A percentile compares a stretch with the other conserved stretches of the same genome.
These are phyloP conservation scores for Forficula auricularia DNA, from an alignment of 1,140 invertebrate species.

Conservation along the genomic window DNA sequence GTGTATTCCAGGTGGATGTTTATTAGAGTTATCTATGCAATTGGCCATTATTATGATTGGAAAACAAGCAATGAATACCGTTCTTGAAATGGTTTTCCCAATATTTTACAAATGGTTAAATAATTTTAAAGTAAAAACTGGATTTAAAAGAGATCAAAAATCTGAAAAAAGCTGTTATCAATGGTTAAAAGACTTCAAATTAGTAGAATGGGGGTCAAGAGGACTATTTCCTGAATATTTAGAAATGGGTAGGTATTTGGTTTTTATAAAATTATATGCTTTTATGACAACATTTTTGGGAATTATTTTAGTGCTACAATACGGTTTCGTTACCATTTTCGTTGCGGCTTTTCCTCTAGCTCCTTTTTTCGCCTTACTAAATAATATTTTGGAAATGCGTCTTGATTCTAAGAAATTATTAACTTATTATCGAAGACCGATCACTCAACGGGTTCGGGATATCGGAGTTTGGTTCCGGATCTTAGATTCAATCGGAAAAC, in stretches of 20 bases:
- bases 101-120: slow-evolving; percentile 56
- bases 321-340: slow-evolving; percentile 36
- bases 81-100: slow-evolving; percentile 40
- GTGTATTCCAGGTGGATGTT: slow-evolving; percentile 44
- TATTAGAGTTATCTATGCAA: slow-evolving; percentile 46
- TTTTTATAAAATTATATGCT: background rate
- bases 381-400: slow-evolving; percentile 34
- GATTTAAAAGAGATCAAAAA: slow-evolving; percentile 14
- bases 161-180: slow-evolving; percentile 24
- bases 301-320: slow-evolving; percentile 27
- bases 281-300: too few relatives aligned
- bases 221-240: slow-evolving; percentile 92
- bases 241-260: slow-evolving; percentile 69
- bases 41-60: slow-evolving; percentile 50
- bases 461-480: slow-evolving; percentile 89
- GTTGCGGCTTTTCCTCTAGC: slow-evolving; percentile 36
- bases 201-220: slow-evolving; percentile 73
- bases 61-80: slow-evolving; percentile 43
- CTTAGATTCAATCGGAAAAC: slow-evolving; percentile 69
- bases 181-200: slow-evolving; percentile 83
- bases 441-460: slow-evolving; percentile 38
- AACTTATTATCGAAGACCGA: slow-evolving; percentile 27
- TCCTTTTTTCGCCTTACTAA: slow-evolving; percentile 35
- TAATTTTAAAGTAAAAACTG: slow-evolving; percentile 38
- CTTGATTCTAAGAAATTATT: slow-evolving; percentile 34